A percentile compares a stretch with the other conserved stretches of the same genome.
phyloP scores from a whole-genome alignment of 2,797 vertebrate species.

The Octomys mimax region DNA sequence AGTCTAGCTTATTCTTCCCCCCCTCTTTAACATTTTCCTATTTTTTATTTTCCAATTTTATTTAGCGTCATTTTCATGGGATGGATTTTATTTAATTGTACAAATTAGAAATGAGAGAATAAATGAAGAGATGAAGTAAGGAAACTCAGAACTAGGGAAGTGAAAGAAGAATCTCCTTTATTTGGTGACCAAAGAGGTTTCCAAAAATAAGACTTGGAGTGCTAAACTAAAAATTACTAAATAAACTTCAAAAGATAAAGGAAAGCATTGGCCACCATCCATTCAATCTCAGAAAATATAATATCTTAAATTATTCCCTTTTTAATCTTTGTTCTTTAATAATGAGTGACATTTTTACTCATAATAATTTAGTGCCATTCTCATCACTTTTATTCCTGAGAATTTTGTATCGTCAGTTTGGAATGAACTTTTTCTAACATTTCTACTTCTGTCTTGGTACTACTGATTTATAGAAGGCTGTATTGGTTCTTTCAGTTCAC shows the following conservation, averaged over 20 bases:
- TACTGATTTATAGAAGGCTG: not conserved
- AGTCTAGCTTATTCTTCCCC: not conserved
- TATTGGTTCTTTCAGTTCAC: not conserved
- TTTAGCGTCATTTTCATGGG: not conserved
- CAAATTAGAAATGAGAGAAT: not conserved
- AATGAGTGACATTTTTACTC: not conserved
- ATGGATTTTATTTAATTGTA: not conserved
- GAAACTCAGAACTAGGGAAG: not conserved
- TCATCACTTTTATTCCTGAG: not conserved
- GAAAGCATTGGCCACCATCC: not conserved
- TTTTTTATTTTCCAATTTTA: not conserved
- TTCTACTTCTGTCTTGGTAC: not conserved
- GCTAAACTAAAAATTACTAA: too few relatives aligned
- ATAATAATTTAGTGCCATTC: not conserved
- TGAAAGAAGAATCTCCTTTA: not conserved
- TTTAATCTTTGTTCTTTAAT: not conserved
- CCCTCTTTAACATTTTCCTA: not conserved
- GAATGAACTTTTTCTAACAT: not conserved
- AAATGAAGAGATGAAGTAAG: not conserved
- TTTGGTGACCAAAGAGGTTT: not conserved
- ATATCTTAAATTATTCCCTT: not conserved
- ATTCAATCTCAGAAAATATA: not conserved
- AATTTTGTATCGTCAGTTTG: not conserved
- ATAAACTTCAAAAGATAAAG: not conserved
- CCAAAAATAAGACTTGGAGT: not conserved